phyloP scores from a whole-genome alignment of 2,888 invertebrate genomes.

The Amphipyra tragopoginis region DNA sequence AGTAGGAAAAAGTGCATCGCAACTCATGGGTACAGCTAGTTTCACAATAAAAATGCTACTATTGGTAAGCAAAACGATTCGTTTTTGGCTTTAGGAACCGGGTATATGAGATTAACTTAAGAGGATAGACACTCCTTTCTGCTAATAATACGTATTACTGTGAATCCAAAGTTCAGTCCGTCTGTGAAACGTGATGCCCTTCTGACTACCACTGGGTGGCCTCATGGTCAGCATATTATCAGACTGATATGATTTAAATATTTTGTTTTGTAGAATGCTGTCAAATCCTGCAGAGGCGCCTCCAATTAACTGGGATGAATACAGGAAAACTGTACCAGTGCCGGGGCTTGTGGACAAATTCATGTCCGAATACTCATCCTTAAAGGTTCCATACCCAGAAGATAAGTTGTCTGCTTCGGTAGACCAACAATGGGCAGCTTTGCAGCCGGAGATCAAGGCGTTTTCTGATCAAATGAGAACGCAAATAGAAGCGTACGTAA shows the following conservation, averaged over 20 bases:
- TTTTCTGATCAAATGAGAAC: constrained; percentile 70
- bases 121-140: too few species aligned
- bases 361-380: constrained; percentile 67
- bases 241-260: background rate
- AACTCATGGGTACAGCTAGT: too few species aligned
- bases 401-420: constrained; percentile 72
- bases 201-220: too few species aligned
- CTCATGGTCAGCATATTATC: too few species aligned
- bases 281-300: constrained; percentile 76
- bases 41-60: too few species aligned
- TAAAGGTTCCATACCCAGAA: constrained; percentile 76
- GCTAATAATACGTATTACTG: too few species aligned
- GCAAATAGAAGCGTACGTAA: constrained; percentile 59
- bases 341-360: constrained; percentile 77
- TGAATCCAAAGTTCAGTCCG: too few species aligned
- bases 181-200: too few species aligned
- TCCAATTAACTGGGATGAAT: constrained; percentile 80
- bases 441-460: constrained; percentile 72
- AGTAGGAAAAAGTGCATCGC: too few species aligned
- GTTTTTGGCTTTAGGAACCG: too few species aligned
- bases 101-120: too few species aligned
- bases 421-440: constrained; percentile 77
- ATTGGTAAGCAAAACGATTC: too few species aligned
- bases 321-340: constrained; percentile 73
- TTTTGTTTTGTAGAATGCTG: constrained; percentile 67